Conservation (phyloP, 2,888 invertebrate genomes). For the Podotricha telesiphe region DNA sequence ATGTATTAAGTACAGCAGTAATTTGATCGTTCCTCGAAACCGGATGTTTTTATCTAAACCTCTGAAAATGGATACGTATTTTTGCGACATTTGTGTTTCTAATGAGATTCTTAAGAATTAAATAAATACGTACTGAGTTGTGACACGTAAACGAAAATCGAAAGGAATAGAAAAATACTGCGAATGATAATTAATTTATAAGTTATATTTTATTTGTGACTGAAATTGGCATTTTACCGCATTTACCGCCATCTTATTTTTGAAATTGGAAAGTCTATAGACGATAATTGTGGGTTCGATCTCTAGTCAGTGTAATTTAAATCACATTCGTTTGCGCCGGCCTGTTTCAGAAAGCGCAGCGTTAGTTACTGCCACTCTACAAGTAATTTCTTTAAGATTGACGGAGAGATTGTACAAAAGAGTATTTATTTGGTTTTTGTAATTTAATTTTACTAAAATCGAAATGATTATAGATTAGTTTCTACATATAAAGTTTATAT, state of each 20-base stretch:
- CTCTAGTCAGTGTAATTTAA: too few relatives aligned
- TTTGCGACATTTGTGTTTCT: slow-evolving; percentile 34
- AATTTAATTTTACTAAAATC: background rate
- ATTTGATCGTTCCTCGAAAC: slow-evolving; percentile 37
- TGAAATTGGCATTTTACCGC: too few relatives aligned
- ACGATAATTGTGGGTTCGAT: too few relatives aligned
- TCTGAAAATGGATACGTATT: slow-evolving; percentile 39
- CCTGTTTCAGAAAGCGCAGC: background rate
- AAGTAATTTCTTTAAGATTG: background rate
- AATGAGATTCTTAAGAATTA: slow-evolving; percentile 33
- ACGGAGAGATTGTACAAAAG: background rate
- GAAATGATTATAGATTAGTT: background rate
- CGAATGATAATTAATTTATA: background rate
- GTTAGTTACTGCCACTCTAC: background rate
- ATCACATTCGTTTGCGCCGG: too few relatives aligned
- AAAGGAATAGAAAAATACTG: slow-evolving; percentile 24
- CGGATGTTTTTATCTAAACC: slow-evolving; percentile 43
- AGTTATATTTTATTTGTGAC: too few relatives aligned
- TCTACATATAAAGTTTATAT: slow-evolving; percentile 4
- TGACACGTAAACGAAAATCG: slow-evolving; percentile 31
- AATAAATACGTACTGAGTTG: slow-evolving; percentile 21
- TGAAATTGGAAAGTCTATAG: too few relatives aligned
- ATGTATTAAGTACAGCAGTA: slow-evolving; percentile 30
- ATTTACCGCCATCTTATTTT: too few relatives aligned
- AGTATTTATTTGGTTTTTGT: background rate